phyloP scores from a whole-genome alignment of 2,113 vertebrate species.

The Ellobius talpinus region DNA sequence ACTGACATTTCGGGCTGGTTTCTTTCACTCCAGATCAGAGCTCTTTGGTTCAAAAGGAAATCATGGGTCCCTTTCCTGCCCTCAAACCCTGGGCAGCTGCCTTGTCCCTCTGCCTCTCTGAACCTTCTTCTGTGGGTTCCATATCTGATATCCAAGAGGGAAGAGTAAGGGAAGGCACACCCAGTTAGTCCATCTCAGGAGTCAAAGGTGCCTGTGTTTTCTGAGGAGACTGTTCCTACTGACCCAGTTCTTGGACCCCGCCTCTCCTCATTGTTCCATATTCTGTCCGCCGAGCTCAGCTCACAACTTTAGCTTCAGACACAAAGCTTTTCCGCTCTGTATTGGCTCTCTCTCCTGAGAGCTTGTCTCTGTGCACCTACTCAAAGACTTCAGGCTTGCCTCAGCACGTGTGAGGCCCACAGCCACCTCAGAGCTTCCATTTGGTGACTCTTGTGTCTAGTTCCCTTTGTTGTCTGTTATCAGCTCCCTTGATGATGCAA shows the following conservation, averaged over 20 bases:
- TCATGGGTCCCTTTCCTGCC: not conserved
- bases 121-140: not conserved
- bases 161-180: accelerated
- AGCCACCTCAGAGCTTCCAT: accelerated
- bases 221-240: not conserved
- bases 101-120: not conserved
- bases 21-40: not conserved
- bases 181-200: not conserved
- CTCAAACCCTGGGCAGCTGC: not conserved
- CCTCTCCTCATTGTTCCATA: accelerated
- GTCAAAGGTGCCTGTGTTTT: not conserved
- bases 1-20: not conserved
- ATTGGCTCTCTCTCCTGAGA: not conserved
- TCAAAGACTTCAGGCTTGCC: not conserved
- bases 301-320: not conserved
- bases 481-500: not conserved
- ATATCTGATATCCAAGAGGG: not conserved
- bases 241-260: accelerated
- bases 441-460: not conserved
- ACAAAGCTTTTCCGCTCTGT: not conserved
- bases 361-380: accelerated
- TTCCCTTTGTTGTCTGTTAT: not conserved
- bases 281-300: accelerated
- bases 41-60: not conserved
- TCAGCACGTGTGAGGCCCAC: accelerated